Conservation (phyloP, 2,113 vertebrate genomes). For the Columba janthina region DNA sequence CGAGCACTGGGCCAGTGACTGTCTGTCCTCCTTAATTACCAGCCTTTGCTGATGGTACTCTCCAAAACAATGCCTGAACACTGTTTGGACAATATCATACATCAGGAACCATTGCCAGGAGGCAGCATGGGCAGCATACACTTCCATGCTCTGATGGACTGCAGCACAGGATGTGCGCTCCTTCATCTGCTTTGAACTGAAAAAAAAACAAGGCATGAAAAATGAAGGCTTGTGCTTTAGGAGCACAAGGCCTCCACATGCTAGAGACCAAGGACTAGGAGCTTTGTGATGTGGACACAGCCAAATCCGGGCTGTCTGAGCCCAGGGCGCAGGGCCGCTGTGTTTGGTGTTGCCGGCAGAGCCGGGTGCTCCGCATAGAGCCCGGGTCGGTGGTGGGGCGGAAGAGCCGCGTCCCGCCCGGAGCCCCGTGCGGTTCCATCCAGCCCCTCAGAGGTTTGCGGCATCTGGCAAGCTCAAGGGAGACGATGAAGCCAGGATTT, state of each 20-base stretch:
- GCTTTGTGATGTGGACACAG: neutral
- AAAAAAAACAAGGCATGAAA: neutral
- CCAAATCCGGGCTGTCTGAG: neutral
- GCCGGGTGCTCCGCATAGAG: neutral
- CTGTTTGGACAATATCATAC: slow-evolving; percentile 5
- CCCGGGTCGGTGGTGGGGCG: neutral
- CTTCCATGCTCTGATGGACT: neutral
- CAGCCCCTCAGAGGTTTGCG: neutral
- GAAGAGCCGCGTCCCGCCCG: neutral
- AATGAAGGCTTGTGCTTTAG: neutral
- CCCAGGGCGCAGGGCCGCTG: neutral
- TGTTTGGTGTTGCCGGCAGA: neutral
- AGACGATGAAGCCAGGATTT: neutral
- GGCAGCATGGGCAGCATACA: neutral
- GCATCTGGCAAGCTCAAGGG: fast-evolving
- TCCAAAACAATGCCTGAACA: neutral
- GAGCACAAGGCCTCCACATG: neutral
- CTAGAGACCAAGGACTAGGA: neutral
- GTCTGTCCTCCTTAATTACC: neutral
- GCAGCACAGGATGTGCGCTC: neutral
- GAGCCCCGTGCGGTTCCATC: too few relatives aligned
- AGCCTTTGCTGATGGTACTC: neutral
- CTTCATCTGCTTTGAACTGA: neutral
- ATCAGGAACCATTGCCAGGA: neutral
- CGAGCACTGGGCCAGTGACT: neutral